These are phyloP conservation scores for Eurystomus gularis DNA, from an alignment of 2,113 vertebrate genomes.

Conservation along the genomic window DNA sequence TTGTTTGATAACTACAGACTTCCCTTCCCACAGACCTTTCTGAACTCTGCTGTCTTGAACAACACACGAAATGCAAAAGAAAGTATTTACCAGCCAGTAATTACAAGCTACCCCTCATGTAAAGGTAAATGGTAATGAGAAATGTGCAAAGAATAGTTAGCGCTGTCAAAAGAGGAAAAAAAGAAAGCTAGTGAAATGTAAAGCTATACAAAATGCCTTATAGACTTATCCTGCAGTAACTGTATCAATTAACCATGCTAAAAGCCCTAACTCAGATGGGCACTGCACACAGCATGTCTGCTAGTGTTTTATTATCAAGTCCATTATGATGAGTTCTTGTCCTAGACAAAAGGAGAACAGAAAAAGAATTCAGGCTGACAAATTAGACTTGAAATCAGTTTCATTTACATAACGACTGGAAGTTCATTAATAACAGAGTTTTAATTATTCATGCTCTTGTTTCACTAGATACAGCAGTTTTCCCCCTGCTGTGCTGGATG, in stretches of 20 bases:
- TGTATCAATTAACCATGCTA: constrained; percentile 82
- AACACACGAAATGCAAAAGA: constrained; percentile 42
- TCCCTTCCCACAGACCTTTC: constrained; percentile 74
- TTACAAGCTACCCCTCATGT: constrained; percentile 71
- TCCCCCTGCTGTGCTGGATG: constrained; percentile 82
- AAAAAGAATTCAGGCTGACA: constrained; percentile 87
- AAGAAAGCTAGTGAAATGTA: constrained; percentile 61
- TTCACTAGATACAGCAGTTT: constrained; percentile 87
- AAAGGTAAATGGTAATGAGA: constrained; percentile 76
- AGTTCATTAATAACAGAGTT: constrained; percentile 89
- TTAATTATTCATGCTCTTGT: constrained; percentile 93
- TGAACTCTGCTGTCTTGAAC: constrained; percentile 77
- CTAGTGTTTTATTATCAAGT: constrained; percentile 79
- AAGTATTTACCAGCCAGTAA: constrained; percentile 77
- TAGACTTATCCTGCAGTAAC: constrained; percentile 77
- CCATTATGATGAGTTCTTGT: constrained; percentile 82
- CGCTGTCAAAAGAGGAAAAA: constrained; percentile 34
- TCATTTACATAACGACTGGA: constrained; percentile 89
- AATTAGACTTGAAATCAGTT: constrained; percentile 88
- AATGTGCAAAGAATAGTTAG: constrained; percentile 64
- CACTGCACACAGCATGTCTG: constrained; percentile 77
- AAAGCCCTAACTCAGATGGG: constrained; percentile 77
- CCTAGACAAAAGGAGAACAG: constrained; percentile 81
- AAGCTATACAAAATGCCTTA: constrained; percentile 75
- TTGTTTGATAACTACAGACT: constrained; percentile 70